Base-by-base conservation (phyloP, 2,113 vertebrate species). In the Tragulus kanchil region DNA sequence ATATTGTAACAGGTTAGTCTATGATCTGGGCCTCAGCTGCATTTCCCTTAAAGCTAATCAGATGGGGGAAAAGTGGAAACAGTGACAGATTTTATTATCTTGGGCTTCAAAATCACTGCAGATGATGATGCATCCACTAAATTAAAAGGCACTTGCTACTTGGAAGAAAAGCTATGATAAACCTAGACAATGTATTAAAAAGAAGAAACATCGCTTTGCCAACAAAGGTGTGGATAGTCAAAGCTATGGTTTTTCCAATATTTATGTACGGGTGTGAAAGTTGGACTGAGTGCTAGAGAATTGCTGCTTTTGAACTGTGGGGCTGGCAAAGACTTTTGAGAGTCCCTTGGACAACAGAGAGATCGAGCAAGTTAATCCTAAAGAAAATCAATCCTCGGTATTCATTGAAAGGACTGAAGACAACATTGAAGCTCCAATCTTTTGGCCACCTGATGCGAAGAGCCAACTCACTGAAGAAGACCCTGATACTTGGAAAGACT, bases 21-120 rank as follows among this genome's bases (percentile, higher is more conserved):
- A 42, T 84, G 36, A 89, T 90, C 81, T 54, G 71, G 77, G 73
- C 62, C 89, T 96, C 94, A 81, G 67, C 56, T 90, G 90, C 75
- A 48, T 77, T 28, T 88, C 82, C 58, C 77, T 69, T 28, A 61
- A 90, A 82, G n/a, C 58, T 82, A 96, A 73, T 45, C 36, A 45
- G 36, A 71, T 45, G 42, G 10, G 10, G 19, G 36, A 45, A 71
- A 71, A 45, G 10, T 45, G 19, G 42, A 45, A 13, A 71, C 69
- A 71, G 1, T 45, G 69, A 71, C 3, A 2, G 12, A 45, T 71
- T 71, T 71, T 45, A 45, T 71, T 71, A 42, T 71, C 69, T 45
- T 23, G 19, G 36, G 36, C 19, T 71, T 36, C 19, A 71, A 45
- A 71, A 71, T 71, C 69, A 71, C 69, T 71, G 36, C 10, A 71